Evolutionary conservation across 2,888 invertebrate species (phyloP).

Genomic region (Drosophila paranaensis): DNA sequence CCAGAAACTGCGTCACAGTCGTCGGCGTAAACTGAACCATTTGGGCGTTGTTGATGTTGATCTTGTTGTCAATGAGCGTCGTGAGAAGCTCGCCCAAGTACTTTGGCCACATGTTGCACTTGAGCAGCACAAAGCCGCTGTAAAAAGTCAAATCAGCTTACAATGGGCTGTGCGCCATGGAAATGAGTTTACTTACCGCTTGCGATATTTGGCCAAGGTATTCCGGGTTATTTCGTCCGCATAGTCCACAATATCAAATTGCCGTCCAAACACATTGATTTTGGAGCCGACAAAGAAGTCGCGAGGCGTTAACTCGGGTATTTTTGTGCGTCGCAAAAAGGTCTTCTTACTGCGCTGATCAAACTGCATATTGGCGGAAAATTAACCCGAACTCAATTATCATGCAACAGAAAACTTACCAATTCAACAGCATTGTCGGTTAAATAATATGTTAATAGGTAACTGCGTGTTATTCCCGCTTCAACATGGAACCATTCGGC

Average conservation of each 20-base stretch:
- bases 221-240: constrained; percentile 89
- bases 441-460: constrained; percentile 91
- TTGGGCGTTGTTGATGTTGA: constrained; percentile 89
- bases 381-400: neutral
- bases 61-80: constrained; percentile 87
- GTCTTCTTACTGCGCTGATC: constrained; percentile 88
- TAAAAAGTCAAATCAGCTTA: neutral
- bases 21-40: constrained; percentile 89
- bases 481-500: constrained; percentile 96
- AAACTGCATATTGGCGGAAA: constrained; percentile 84
- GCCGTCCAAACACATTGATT: constrained; percentile 90
- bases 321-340: constrained; percentile 88
- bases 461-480: constrained; percentile 90
- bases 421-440: constrained; percentile 93
- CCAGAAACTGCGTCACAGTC: constrained; percentile 88
- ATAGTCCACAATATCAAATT: constrained; percentile 90
- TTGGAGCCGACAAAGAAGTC: constrained; percentile 91
- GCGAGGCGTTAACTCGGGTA: constrained; percentile 88
- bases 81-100: constrained; percentile 91
- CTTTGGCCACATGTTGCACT: constrained; percentile 89
- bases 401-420: constrained; percentile 85
- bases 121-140: constrained; percentile 92
- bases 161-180: neutral
- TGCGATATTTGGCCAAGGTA: constrained; percentile 86
- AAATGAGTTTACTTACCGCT: constrained; percentile 86